Evolutionary conservation across 2,888 invertebrate species (phyloP), one percentile per base, ranked within the genome.

Genomic region (Harpalus rufipes): DNA sequence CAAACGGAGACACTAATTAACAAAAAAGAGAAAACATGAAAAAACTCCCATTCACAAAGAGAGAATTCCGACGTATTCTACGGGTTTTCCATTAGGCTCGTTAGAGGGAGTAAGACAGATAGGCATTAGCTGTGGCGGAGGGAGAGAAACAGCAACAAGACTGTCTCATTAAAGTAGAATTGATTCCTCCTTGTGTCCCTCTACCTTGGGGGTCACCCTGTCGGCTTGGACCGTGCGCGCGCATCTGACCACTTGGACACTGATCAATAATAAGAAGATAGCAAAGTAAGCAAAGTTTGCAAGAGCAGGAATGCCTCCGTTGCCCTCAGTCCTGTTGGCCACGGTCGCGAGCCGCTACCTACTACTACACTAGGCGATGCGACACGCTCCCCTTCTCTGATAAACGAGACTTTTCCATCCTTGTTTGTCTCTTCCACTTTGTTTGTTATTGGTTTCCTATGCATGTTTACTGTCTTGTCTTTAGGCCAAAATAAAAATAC

Each of bases 201-300:
- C 56, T 81, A 84, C 84, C 84, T 84, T 84, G 16, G 80, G 85
- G 85, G 85, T 85, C 85, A 85, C 90, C 89, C 89, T 89, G 89
- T 86, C 89, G 44, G 56, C 74, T 41, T 74, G 82, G 91, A 90
- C 90, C 87, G 79, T 90, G 91, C 91, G 91, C 91, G 91, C 91
- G 91, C 91, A 90, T 80, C 87, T 91, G 91, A 91, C 91, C 91
- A 90, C 89, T 90, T 88, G 91, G 91, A 91, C 91, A 91, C 91
- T 91, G 91, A 91, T 91, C 91, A 90, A 91, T 91, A 91, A 91
- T 91, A 91, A 91, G 91, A 91, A 91, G 91, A 91, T 91, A 90
- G 91, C 90, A 91, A 91, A 91, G 91, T 91, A 91, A 91, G 91
- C 91, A 91, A 91, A 90, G 89, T 90, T 90, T 89, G 88, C 80